Evolutionary conservation across 35 echinoderm and acorn worm genomes (phyloP), one percentile per base, ranked within the genome.

Genomic region (Lytechinus variegatus): DNA sequence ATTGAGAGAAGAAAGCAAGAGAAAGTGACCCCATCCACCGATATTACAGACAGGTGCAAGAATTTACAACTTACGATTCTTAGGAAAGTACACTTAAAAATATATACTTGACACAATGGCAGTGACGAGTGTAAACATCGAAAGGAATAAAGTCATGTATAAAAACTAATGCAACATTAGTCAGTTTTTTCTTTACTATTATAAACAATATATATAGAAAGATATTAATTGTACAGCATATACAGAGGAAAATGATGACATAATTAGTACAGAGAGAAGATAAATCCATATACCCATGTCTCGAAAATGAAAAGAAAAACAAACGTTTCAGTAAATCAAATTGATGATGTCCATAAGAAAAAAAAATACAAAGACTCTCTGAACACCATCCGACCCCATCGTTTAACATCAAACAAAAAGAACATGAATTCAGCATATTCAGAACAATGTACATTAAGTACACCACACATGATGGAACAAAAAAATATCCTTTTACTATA

Each of bases 171-270:
- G 88, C 52, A 90, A 54, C 88, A 90, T 90, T 90, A 90, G 88
- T 90, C 88, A 90, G 52, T 52, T 27, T 90, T 56, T 56, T 44
- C 2, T 54, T 52, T 7, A 90, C 88, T 54, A 90, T 52, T 52
- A 90, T 90, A 90, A 79, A 79, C 88, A 52, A 90, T 54, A 90
- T 90, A 90, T 90, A 90, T 90, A 90, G 27, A 90, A 13, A 90
- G n/a, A 52, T 90, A 52, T 90, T 52, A 29, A 90, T 90, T 52
- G 88, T 52, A 90, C 88, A 52, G 88, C 33, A 90, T 90, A 90
- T 90, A 90, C 88, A 90, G 88, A 90, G 29, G 2, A 90, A 54
- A 54, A 90, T 52, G 52, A 90, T 79, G 66, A 24, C 66, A 79
- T 79, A 11, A 79, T 19, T n/a, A 79, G 66, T 79, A 79, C 66